phyloP scores from a whole-genome alignment of 2,797 vertebrate genomes.

The Muscicapa comitata region DNA sequence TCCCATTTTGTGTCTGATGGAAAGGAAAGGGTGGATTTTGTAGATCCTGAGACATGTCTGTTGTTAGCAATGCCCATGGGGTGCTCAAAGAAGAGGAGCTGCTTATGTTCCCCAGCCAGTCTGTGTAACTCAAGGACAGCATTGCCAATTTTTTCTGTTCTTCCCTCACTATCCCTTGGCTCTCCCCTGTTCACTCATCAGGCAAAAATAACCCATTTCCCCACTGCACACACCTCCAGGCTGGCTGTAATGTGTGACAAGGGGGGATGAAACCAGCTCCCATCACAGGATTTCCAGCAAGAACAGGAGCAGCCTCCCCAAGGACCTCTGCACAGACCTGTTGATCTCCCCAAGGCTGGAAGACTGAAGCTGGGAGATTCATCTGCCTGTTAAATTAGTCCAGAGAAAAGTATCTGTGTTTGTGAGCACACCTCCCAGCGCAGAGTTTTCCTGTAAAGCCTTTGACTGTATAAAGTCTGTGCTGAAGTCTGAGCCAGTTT shows the following conservation, averaged over 20 bases:
- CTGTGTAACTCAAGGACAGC: not conserved
- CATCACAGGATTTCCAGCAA: not conserved
- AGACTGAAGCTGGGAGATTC: not conserved
- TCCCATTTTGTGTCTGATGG: not conserved
- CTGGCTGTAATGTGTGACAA: fast-evolving
- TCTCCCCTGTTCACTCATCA: not conserved
- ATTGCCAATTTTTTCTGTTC: not conserved
- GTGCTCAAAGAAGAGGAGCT: not conserved
- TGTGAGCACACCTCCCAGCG: not conserved
- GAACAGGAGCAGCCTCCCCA: not conserved
- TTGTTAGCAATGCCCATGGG: not conserved
- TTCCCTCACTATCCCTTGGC: not conserved
- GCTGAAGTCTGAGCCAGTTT: not conserved
- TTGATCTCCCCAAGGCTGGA: not conserved
- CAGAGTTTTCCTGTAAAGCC: not conserved
- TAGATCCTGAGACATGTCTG: not conserved
- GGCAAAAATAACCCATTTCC: not conserved
- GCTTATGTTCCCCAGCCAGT: not conserved
- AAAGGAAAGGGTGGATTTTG: not conserved
- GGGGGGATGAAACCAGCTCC: not conserved
- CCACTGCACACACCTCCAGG: not conserved
- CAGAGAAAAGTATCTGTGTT: not conserved
- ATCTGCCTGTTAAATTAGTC: not conserved
- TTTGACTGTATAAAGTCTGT: not conserved
- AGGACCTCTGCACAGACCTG: not conserved